Evolutionary conservation across 2,888 invertebrate genomes (phyloP), one percentile per base, ranked within the genome.

Genomic region (Polymixis flavicincta): DNA sequence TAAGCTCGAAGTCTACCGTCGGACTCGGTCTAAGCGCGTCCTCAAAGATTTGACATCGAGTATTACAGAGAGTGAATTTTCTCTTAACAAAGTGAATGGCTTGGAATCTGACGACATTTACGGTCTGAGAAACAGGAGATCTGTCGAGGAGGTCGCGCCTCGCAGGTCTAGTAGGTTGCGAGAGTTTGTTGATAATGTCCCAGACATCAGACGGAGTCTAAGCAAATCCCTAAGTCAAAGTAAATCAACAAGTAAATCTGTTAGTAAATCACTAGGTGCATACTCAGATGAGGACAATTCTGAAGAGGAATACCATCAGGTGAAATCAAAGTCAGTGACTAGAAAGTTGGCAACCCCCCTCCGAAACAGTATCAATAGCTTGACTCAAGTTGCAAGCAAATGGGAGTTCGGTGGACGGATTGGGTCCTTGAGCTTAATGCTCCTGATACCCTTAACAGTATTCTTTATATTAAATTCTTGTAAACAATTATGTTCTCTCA

Each of bases 301-400:
- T 68, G 93, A 92, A 19, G 93, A 94, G 17, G 93, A 94, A n/a
- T 74, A 89, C 25, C 74, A 71, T 7, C 92, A 87, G 70, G 89
- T 90, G 45, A 94, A 92, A 81, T 92, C 93, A 1, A 92, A 89
- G 74, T 92, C 94, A 1, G 88, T 92, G 1, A 92, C 93, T 6
- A 93, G 96, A 74, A 95, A 94, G 82, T 87, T 96, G 59, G 94
- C 96, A 3, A 96, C 96, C 63, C 96, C 96, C 0, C 74, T 95
- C 52, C 90, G 94, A 65, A 92, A 91, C 45, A 94, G 92, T 82
- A 88, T 93, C 45, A 92, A 83, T 71, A 91, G 90, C 76, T 81
- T 93, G 5, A 75, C 88, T 17, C 89, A 89, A 74, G 82, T 91
- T 48, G 89, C 90, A 37, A 92, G 89, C 57, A 92, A 92, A 87